Conservation (phyloP, 2,797 vertebrate genomes). For the Sitta carolinensis region DNA sequence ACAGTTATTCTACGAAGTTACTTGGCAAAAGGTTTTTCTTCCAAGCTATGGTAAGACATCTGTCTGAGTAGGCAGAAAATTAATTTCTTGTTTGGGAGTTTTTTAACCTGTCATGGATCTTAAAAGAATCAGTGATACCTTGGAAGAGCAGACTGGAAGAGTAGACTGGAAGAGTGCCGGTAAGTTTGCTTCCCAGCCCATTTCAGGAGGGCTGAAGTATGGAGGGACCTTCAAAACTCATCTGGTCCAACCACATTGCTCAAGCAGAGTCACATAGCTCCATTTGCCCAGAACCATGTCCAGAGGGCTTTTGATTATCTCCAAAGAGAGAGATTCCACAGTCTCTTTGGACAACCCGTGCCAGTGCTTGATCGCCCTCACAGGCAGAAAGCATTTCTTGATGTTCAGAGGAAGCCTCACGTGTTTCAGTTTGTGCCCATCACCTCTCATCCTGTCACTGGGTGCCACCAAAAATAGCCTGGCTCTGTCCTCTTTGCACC, state of each 20-base stretch:
- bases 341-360: neutral
- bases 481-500: neutral
- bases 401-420: neutral
- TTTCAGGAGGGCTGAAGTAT: neutral
- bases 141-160: neutral
- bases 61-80: neutral
- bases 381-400: neutral
- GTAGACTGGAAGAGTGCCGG: neutral
- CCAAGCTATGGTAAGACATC: neutral
- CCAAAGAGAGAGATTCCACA: neutral
- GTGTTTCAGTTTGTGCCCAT: neutral
- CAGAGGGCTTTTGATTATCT: neutral
- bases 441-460: neutral
- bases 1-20: neutral
- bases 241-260: neutral
- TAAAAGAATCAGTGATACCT: neutral
- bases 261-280: neutral
- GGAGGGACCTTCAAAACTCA: neutral
- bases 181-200: neutral
- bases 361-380: fast-evolving
- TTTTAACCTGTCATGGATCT: neutral
- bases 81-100: neutral
- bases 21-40: neutral
- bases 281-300: neutral
- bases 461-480: neutral